A percentile compares a stretch with the other conserved stretches of the same genome.
Conservation (phyloP, 2,888 invertebrate species). For the Leucoptera coffeella region DNA sequence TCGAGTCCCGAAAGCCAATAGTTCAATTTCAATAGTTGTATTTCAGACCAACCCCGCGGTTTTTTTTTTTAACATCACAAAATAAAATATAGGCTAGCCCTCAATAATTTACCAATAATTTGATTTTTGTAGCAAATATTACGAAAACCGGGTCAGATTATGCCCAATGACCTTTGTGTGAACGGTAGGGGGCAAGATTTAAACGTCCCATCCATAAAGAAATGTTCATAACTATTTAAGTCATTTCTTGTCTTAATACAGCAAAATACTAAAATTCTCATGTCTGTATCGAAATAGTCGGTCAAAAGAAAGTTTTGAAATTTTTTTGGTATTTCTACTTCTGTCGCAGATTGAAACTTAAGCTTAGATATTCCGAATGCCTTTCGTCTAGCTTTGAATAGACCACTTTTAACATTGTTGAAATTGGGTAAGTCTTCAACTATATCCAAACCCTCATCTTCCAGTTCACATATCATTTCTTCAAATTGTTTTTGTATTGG, state of each 20-base stretch:
- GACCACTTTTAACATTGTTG: constrained; percentile 5
- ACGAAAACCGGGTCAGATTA: no score
- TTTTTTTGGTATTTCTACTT: constrained; percentile 2
- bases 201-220: constrained; percentile 6
- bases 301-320: neutral
- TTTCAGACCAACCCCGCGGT: no score
- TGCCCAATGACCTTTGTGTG: constrained; percentile 5
- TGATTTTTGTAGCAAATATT: no score
- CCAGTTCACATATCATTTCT: constrained; percentile 4
- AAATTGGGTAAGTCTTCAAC: constrained; percentile 4
- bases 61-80: no score
- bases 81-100: no score
- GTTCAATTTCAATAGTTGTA: no score
- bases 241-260: neutral
- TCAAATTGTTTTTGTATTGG: constrained; percentile 5
- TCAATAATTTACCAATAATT: no score
- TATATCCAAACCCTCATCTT: constrained; percentile 5
- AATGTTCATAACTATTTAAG: constrained; percentile 1
- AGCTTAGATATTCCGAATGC: constrained; percentile 2
- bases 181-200: constrained; percentile 6
- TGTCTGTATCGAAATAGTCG: constrained; percentile 1
- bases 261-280: neutral
- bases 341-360: constrained; percentile 3
- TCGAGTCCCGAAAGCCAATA: no score
- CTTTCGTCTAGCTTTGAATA: constrained; percentile 5